Conservation (phyloP, 2,113 vertebrate species). For the Corythoichthys intestinalis region DNA sequence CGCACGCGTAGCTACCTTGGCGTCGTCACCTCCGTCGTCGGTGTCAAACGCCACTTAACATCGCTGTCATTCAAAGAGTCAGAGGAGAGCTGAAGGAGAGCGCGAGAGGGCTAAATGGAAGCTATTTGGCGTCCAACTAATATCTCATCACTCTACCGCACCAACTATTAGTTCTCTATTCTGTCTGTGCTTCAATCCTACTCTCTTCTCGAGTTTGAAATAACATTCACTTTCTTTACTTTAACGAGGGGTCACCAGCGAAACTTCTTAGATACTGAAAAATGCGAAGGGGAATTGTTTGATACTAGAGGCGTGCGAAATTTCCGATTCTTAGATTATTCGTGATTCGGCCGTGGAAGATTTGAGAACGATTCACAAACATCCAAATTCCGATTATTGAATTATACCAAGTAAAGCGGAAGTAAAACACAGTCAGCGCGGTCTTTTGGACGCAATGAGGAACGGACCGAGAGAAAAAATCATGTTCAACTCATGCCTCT, state of each 20-base stretch:
- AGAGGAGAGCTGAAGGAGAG: constrained; percentile 75
- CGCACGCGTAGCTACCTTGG: constrained; percentile 52
- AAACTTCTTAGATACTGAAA: background rate
- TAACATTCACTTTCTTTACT: background rate
- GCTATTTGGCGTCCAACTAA: constrained; percentile 58
- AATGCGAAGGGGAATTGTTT: background rate
- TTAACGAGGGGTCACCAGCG: background rate
- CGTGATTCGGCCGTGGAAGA: too few species aligned
- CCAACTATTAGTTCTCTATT: constrained; percentile 56
- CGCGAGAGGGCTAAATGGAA: constrained; percentile 38
- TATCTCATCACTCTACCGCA: constrained; percentile 59
- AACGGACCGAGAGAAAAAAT: too few species aligned
- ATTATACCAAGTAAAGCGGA: too few species aligned
- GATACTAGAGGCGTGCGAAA: background rate
- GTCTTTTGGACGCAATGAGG: too few species aligned
- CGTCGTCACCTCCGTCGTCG: constrained; percentile 71
- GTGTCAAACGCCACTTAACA: constrained; percentile 83
- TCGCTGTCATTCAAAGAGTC: constrained; percentile 77
- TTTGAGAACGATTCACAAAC: too few species aligned
- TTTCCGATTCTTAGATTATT: too few species aligned
- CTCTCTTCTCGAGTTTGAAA: constrained; percentile 9
- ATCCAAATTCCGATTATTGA: too few species aligned
- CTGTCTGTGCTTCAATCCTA: constrained; percentile 42
- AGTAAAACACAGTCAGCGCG: too few species aligned
- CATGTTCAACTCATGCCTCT: too few species aligned